Percentiles rank a stretch among this genome's conserved stretches.
These are phyloP conservation scores for Camponotus vicinus DNA, from an alignment of 1,140 invertebrate species.

Conservation along the genomic window DNA sequence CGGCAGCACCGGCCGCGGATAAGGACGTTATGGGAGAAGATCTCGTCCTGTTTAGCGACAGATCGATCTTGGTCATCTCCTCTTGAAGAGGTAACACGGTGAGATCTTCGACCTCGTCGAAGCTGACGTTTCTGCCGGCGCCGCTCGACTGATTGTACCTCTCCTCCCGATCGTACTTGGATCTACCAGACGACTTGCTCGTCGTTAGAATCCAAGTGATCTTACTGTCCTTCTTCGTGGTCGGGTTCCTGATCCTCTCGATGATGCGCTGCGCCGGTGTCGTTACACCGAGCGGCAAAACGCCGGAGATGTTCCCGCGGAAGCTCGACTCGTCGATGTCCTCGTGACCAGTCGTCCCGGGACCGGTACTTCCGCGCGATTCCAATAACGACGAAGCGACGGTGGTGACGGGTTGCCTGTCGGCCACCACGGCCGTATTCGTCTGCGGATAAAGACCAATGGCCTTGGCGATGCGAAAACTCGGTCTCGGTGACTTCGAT, in stretches of 20 bases:
- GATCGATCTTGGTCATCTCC: slow-evolving; percentile 72
- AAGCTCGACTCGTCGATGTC: slow-evolving; percentile 13
- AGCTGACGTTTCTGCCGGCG: slow-evolving; percentile 63
- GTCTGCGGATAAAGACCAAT: slow-evolving; percentile 74
- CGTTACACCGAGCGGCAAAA: slow-evolving; percentile 4
- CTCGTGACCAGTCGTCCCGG: slow-evolving; percentile 25
- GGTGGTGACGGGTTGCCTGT: slow-evolving; percentile 54
- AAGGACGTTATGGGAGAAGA: slow-evolving; percentile 64
- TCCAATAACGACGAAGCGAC: slow-evolving; percentile 11
- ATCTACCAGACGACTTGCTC: slow-evolving; percentile 66
- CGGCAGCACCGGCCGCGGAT: slow-evolving; percentile 46
- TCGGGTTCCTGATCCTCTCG: slow-evolving; percentile 56
- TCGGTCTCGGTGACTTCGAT: slow-evolving; percentile 59
- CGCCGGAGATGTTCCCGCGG: slow-evolving; percentile 27
- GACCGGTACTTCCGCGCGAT: not conserved
- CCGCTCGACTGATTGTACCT: slow-evolving; percentile 56
- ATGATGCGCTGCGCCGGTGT: not conserved
- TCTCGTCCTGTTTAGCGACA: slow-evolving; percentile 76
- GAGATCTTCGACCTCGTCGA: slow-evolving; percentile 74
- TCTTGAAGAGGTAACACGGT: slow-evolving; percentile 80
- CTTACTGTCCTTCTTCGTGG: slow-evolving; percentile 75
- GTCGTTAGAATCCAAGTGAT: slow-evolving; percentile 75
- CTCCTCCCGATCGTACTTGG: slow-evolving; percentile 73
- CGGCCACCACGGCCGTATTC: slow-evolving; percentile 60
- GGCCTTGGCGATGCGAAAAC: slow-evolving; percentile 78